Evolutionary conservation across 2,113 vertebrate genomes (phyloP).

Genomic region (Montifringilla adamsi): DNA sequence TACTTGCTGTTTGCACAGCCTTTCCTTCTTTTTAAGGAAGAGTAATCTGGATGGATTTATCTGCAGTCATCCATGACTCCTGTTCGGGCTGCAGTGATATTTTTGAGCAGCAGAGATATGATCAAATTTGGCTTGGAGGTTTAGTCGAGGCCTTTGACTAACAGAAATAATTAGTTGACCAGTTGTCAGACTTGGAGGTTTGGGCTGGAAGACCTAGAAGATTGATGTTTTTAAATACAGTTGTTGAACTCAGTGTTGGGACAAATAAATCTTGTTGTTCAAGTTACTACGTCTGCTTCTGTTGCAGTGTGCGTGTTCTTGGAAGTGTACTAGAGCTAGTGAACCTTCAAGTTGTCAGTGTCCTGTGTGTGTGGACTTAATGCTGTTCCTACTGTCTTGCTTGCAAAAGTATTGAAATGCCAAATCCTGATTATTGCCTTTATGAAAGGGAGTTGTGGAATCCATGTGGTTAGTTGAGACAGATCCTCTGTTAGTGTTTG

Average conservation of each 20-base stretch:
- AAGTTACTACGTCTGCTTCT: not conserved
- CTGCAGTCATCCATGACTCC: accelerated
- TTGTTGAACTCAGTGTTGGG: not conserved
- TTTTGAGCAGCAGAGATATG: not conserved
- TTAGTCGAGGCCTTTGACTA: not conserved
- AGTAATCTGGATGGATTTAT: not conserved
- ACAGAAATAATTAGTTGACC: not conserved
- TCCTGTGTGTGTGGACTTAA: accelerated
- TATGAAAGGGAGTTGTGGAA: not conserved
- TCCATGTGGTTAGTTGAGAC: accelerated
- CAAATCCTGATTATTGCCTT: not conserved
- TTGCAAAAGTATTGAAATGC: not conserved
- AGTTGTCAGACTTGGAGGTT: not conserved
- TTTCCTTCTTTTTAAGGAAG: not conserved
- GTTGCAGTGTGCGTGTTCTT: not conserved
- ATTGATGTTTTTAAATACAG: not conserved
- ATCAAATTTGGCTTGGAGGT: not conserved
- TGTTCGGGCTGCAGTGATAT: not conserved
- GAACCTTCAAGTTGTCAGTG: not conserved
- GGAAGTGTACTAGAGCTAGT: accelerated
- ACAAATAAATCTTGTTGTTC: not conserved
- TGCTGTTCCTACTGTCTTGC: not conserved
- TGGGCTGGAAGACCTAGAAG: not conserved
- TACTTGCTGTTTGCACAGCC: not conserved
- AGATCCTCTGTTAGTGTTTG: not conserved